Evolutionary conservation across 2,113 vertebrate species (phyloP).

Genomic region (Prietella phreatophila): DNA sequence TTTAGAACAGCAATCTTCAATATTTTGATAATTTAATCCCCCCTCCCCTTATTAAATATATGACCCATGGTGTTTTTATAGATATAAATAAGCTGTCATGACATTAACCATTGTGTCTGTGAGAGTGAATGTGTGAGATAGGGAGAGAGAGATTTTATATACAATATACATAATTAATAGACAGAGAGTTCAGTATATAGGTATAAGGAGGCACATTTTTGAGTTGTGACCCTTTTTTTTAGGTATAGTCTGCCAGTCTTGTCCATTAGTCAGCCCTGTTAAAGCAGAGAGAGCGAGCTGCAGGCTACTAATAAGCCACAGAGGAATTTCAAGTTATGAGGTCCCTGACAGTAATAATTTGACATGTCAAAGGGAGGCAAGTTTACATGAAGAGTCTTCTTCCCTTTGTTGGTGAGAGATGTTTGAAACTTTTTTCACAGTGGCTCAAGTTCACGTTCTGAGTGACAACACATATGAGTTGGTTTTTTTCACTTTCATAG

Average conservation of each 20-base stretch:
- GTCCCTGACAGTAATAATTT: constrained; percentile 23
- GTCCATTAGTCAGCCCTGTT: constrained; percentile 21
- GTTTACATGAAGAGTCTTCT: constrained; percentile 25
- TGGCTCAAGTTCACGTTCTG: constrained; percentile 2
- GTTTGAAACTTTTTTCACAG: neutral
- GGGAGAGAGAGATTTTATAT: neutral
- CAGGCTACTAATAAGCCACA: constrained; percentile 40
- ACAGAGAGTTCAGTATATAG: constrained; percentile 26
- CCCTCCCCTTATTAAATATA: constrained; percentile 6
- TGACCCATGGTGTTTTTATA: neutral
- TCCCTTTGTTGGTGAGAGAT: constrained; percentile 20
- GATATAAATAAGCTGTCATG: neutral
- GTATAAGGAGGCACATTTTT: constrained; percentile 17
- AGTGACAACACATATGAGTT: neutral
- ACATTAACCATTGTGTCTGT: neutral
- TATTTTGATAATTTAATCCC: neutral
- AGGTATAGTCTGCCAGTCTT: constrained; percentile 42
- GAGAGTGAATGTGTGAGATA: neutral
- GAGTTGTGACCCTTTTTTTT: constrained; percentile 7
- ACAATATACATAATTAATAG: constrained; percentile 19
- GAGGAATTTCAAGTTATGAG: constrained; percentile 37
- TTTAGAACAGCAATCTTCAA: neutral
- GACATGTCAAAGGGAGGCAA: constrained; percentile 32
- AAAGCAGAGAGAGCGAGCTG: constrained; percentile 18
- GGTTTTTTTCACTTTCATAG: neutral